Evolutionary conservation across 2,113 vertebrate species (phyloP).

Genomic region (Alligator sinensis): DNA sequence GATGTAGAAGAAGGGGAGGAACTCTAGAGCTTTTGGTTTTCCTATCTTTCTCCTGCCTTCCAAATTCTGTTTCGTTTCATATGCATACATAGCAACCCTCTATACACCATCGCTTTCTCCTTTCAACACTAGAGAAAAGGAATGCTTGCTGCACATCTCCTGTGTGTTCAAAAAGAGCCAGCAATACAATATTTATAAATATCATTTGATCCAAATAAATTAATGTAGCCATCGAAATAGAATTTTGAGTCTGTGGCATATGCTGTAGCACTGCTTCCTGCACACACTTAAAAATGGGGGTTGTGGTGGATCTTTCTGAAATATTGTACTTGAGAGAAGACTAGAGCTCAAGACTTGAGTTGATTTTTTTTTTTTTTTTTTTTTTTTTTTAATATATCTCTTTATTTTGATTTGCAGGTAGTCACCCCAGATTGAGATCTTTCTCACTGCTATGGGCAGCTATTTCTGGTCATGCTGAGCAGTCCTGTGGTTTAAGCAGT

Average conservation of each 20-base stretch:
- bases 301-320: background rate
- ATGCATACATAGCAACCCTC: rapidly evolving
- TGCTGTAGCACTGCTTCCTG: background rate
- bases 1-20: background rate
- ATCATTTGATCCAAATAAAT: too few species aligned
- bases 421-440: background rate
- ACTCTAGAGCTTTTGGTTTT: background rate
- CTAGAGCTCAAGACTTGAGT: too few species aligned
- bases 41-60: background rate
- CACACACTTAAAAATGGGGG: background rate
- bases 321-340: background rate
- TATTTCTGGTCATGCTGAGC: background rate
- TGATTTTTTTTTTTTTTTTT: rapidly evolving
- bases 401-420: background rate
- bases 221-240: too few species aligned
- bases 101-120: background rate
- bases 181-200: background rate
- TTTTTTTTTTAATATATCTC: too few species aligned
- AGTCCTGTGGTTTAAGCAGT: background rate
- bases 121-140: background rate
- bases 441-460: background rate
- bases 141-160: background rate
- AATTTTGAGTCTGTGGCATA: background rate
- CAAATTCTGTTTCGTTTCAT: background rate
- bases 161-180: background rate